phyloP scores from a whole-genome alignment of 2,888 invertebrate genomes.

The Coleophora deauratella region DNA sequence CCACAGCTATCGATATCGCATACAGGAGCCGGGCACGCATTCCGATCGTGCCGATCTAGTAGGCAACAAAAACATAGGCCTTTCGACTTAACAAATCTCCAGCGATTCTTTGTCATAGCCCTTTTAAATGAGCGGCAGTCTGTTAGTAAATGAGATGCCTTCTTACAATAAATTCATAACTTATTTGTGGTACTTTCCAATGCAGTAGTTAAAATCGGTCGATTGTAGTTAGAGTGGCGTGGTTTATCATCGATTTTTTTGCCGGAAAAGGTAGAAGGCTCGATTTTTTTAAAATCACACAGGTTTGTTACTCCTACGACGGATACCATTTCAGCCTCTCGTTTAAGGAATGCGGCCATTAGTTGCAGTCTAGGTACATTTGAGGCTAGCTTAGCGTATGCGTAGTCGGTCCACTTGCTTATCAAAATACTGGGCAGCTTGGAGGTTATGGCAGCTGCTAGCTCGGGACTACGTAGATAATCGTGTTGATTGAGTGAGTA shows the following conservation, averaged over 20 bases:
- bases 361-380: constrained; percentile 9
- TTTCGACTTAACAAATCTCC: constrained; percentile 10
- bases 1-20: constrained; percentile 13
- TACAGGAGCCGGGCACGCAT: constrained; percentile 4
- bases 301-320: constrained; percentile 2
- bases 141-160: constrained; percentile 1
- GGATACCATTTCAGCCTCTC: constrained; percentile 9
- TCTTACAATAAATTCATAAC: constrained; percentile 7
- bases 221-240: neutral
- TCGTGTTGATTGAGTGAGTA: constrained; percentile 3
- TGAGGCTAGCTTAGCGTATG: constrained; percentile 5
- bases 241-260: neutral
- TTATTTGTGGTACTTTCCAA: neutral
- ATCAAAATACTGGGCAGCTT: constrained; percentile 11
- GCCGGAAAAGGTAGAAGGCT: no score
- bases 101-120: constrained; percentile 13
- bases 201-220: neutral
- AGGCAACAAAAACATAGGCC: constrained; percentile 8
- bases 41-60: neutral
- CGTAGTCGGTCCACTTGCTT: constrained; percentile 14
- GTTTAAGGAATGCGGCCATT: constrained; percentile 13
- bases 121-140: constrained; percentile 14
- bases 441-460: constrained; percentile 1
- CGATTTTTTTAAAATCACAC: no score
- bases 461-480: constrained; percentile 7